phyloP scores from a whole-genome alignment of 2,113 vertebrate species.

The Choloepus hoffmanni region DNA sequence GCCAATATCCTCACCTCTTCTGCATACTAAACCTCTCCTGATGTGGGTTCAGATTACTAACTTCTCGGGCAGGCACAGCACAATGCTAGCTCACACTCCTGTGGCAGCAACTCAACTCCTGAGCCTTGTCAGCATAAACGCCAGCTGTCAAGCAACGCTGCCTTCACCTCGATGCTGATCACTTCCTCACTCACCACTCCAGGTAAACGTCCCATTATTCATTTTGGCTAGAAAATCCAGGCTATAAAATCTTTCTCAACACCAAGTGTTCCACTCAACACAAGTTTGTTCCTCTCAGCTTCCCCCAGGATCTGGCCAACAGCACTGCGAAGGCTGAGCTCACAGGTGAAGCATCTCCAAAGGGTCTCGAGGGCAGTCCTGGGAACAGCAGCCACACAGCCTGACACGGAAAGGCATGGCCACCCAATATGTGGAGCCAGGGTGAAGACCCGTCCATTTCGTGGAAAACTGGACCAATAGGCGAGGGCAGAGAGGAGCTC shows the following conservation, averaged over 20 bases:
- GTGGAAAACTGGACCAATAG: not conserved
- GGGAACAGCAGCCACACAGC: not conserved
- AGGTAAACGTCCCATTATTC: fast-evolving
- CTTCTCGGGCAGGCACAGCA: fast-evolving
- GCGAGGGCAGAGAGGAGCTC: too few relatives aligned
- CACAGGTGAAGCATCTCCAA: not conserved
- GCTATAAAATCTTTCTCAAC: not conserved
- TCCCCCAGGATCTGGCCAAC: not conserved
- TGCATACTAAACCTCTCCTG: not conserved
- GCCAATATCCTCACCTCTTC: not conserved
- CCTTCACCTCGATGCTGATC: not conserved
- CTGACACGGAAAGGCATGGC: not conserved
- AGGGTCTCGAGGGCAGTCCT: not conserved
- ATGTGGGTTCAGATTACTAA: not conserved
- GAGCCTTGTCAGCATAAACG: not conserved
- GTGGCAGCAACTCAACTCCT: too few relatives aligned
- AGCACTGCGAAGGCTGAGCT: not conserved
- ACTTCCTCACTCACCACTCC: not conserved
- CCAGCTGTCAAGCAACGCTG: not conserved
- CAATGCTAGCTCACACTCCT: not conserved
- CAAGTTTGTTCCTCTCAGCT: too few relatives aligned
- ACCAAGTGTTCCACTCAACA: not conserved
- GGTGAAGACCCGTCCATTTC: not conserved
- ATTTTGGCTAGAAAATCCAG: not conserved
- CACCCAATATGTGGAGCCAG: not conserved